Conservation (phyloP, 2,888 invertebrate genomes). For the Eupsilia transversa region DNA sequence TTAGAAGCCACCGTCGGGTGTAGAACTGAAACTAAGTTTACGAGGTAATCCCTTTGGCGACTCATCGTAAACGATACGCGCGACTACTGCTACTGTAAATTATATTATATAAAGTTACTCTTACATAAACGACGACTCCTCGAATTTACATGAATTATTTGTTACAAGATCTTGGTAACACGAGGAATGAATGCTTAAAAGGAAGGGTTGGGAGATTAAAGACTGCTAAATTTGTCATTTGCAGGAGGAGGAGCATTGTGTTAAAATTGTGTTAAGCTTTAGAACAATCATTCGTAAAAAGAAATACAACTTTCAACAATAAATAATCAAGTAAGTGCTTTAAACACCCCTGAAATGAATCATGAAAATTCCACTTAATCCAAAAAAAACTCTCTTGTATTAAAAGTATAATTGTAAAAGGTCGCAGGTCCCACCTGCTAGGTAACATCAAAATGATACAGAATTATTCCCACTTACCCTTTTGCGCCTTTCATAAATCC, state of each 20-base stretch:
- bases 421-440: constrained; percentile 54
- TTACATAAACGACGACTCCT: constrained; percentile 13
- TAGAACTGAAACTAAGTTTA: constrained; percentile 59
- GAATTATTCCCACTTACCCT: constrained; percentile 59
- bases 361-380: constrained; percentile 55
- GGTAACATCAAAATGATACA: constrained; percentile 61
- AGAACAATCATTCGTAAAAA: not conserved
- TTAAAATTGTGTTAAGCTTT: not conserved
- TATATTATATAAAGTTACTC: constrained; percentile 23
- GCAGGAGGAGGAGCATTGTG: not conserved
- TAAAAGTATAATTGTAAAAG: constrained; percentile 63
- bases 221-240: not conserved
- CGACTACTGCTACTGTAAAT: constrained; percentile 29
- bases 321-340: constrained; percentile 49
- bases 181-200: constrained; percentile 7
- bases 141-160: constrained; percentile 32
- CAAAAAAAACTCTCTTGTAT: constrained; percentile 47
- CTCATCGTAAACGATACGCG: constrained; percentile 37
- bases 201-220: not conserved
- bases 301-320: constrained; percentile 18
- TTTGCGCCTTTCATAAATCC: constrained; percentile 53
- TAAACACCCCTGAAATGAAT: constrained; percentile 44
- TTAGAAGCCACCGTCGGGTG: constrained; percentile 62
- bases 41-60: constrained; percentile 52
- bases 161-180: not conserved